phyloP scores from a whole-genome alignment of 2,888 invertebrate species.

The Tortrix viridana region DNA sequence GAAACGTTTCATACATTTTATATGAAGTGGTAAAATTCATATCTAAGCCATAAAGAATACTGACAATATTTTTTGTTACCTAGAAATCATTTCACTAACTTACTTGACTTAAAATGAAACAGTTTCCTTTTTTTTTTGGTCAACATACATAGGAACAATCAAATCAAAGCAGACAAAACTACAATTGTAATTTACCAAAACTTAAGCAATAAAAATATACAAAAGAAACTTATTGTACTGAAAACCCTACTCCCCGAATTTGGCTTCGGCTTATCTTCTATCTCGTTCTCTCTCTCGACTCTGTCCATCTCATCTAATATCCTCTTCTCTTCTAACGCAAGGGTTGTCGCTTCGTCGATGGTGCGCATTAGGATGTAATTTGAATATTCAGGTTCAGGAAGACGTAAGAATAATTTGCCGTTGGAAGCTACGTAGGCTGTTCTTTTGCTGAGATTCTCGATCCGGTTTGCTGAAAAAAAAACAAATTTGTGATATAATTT shows the following conservation, averaged over 20 bases:
- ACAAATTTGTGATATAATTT: background rate
- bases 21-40: too few relatives aligned
- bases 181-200: constrained; percentile 17
- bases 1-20: too few relatives aligned
- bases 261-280: constrained; percentile 57
- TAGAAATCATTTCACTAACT: too few relatives aligned
- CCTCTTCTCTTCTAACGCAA: constrained; percentile 81
- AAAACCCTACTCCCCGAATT: constrained; percentile 41
- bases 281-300: constrained; percentile 70
- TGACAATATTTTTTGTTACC: too few relatives aligned
- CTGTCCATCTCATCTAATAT: constrained; percentile 77
- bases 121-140: background rate
- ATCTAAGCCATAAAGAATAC: too few relatives aligned
- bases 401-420: constrained; percentile 59
- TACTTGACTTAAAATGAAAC: background rate
- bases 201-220: constrained; percentile 22
- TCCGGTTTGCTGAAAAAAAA: constrained; percentile 53
- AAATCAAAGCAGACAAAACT: background rate
- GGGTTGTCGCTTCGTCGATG: constrained; percentile 87
- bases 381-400: constrained; percentile 60
- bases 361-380: constrained; percentile 90
- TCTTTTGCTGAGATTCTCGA: constrained; percentile 55
- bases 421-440: constrained; percentile 63
- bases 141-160: constrained; percentile 13
- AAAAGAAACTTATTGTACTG: constrained; percentile 28